phyloP scores from a whole-genome alignment of 2,113 vertebrate genomes.

The Redunca redunca region DNA sequence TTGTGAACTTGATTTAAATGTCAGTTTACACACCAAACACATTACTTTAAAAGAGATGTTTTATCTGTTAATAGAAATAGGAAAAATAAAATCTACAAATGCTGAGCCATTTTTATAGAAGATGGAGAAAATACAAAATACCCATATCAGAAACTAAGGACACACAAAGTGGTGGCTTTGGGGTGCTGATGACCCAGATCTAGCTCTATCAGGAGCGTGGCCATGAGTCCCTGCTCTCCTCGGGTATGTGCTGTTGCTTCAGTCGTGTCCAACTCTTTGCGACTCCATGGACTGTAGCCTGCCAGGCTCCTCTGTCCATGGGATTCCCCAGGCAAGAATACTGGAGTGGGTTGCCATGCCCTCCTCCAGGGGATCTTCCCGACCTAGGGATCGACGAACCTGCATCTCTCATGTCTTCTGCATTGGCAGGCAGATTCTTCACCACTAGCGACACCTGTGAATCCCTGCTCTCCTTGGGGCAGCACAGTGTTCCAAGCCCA shows the following conservation, averaged over 20 bases:
- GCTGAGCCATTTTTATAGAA: background rate
- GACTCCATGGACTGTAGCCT: background rate
- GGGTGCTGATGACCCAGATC: background rate
- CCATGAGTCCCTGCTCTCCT: background rate
- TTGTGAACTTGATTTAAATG: background rate
- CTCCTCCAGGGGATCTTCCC: background rate
- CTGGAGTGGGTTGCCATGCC: background rate
- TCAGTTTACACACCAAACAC: background rate
- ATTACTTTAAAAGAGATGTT: background rate
- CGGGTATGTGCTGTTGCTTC: fast-evolving
- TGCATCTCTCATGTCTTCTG: background rate
- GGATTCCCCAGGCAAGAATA: background rate
- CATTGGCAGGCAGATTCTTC: background rate
- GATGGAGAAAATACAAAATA: background rate
- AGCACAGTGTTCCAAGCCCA: background rate
- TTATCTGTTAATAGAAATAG: background rate
- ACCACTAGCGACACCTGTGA: background rate
- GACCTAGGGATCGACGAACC: fast-evolving
- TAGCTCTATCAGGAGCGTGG: background rate
- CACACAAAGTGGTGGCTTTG: background rate
- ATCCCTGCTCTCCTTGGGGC: background rate
- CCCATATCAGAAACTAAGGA: background rate
- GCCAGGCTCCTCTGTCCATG: background rate
- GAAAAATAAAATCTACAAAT: background rate
- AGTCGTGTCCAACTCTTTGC: background rate